A percentile compares a stretch with the other conserved stretches of the same genome.
Conservation (phyloP, 2,888 invertebrate genomes). For the Conchocele bisecta region DNA sequence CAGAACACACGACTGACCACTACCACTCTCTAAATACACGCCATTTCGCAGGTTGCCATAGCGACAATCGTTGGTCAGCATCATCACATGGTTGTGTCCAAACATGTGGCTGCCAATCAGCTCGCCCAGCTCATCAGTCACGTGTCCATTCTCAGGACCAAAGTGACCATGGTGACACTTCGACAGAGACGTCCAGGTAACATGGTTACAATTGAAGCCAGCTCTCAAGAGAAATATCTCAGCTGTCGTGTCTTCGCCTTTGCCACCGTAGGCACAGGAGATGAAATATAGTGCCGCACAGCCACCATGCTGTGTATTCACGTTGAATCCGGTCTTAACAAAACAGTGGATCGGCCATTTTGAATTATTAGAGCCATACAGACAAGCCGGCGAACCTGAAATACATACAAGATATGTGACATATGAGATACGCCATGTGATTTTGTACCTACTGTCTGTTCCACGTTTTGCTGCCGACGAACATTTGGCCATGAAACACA, state of each 20-base stretch:
- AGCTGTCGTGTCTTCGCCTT: conserved; percentile 63
- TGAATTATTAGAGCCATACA: conserved; percentile 26
- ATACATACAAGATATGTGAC: conserved; percentile 15
- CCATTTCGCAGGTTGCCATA: conserved; percentile 66
- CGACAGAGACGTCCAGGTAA: conserved; percentile 31
- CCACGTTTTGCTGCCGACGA: too few species aligned
- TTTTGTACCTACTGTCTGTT: too few species aligned
- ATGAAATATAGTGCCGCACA: conserved; percentile 58
- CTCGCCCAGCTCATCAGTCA: conserved; percentile 63
- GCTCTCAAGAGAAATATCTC: conserved; percentile 57
- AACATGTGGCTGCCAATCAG: conserved; percentile 64
- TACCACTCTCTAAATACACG: conserved; percentile 43
- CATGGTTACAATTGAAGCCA: conserved; percentile 70
- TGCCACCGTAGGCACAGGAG: conserved; percentile 62
- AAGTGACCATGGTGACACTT: conserved; percentile 65
- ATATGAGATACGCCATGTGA: too few species aligned
- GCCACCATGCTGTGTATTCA: conserved; percentile 69
- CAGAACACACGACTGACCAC: conserved; percentile 6
- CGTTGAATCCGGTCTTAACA: conserved; percentile 56
- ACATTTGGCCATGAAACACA: too few species aligned
- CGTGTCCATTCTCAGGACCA: conserved; percentile 51
- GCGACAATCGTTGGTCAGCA: conserved; percentile 63
- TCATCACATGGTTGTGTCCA: conserved; percentile 65
- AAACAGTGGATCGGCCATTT: conserved; percentile 69
- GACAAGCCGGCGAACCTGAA: conserved; percentile 28